Conservation (phyloP, 35 echinoderm and acorn worm species). For the Apostichopus japonicus region DNA sequence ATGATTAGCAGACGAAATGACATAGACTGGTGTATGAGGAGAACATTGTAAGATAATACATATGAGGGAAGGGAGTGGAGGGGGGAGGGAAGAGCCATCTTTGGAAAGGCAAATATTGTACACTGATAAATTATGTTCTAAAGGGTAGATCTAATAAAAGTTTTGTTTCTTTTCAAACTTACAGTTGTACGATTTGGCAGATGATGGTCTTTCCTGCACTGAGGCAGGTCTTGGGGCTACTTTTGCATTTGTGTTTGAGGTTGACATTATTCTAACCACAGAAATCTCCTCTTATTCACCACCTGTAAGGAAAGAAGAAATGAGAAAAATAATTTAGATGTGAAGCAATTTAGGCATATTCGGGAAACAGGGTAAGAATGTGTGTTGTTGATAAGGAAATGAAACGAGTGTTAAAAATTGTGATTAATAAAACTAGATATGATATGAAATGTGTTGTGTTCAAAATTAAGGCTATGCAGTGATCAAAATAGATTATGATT, state of each 20-base stretch:
- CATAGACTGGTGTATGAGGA: background rate
- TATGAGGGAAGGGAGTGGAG: background rate
- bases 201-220: slow-evolving; percentile 65
- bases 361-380: too few relatives aligned
- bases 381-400: too few relatives aligned
- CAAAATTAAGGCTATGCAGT: too few relatives aligned
- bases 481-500: too few relatives aligned
- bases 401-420: too few relatives aligned
- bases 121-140: background rate
- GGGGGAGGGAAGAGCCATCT: background rate
- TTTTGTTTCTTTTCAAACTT: slow-evolving; percentile 16
- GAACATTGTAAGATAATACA: background rate
- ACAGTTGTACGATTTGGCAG: slow-evolving; percentile 77
- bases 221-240: background rate
- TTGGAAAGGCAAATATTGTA: background rate
- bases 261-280: background rate
- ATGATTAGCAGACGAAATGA: background rate
- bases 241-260: background rate
- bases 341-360: too few relatives aligned
- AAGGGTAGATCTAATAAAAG: background rate
- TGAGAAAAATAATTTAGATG: too few relatives aligned
- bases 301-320: background rate
- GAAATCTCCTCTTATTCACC: background rate
- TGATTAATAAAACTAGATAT: too few relatives aligned
- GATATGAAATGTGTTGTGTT: too few relatives aligned